Conservation (phyloP, 2,113 vertebrate genomes). For the Trichomycterus rosablanca region DNA sequence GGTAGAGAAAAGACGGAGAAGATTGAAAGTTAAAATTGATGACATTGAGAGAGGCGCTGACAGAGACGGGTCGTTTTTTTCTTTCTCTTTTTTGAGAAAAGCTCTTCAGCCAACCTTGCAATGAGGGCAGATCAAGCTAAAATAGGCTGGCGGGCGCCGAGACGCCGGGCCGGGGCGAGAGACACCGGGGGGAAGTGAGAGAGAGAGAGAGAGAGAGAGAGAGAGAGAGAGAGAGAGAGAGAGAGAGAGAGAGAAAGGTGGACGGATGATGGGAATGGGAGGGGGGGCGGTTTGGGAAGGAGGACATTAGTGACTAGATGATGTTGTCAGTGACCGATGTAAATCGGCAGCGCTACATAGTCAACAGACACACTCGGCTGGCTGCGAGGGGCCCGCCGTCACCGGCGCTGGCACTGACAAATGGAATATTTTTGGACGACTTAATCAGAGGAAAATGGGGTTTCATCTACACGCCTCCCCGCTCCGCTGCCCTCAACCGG, state of each 20-base stretch:
- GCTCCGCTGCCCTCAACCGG: constrained; percentile 80
- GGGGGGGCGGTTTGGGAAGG: constrained; percentile 35
- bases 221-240: constrained; percentile 37
- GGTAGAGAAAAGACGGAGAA: constrained; percentile 46
- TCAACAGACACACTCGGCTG: constrained; percentile 86
- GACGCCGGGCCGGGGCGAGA: constrained; percentile 47
- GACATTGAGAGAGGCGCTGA: constrained; percentile 90
- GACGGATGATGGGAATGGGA: constrained; percentile 32
- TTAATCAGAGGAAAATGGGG: constrained; percentile 94
- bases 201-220: constrained; percentile 22
- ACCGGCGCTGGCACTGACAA: constrained; percentile 85
- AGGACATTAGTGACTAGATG: constrained; percentile 78
- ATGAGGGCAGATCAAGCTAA: constrained; percentile 65
- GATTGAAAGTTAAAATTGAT: constrained; percentile 90
- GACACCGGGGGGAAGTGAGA: constrained; percentile 50
- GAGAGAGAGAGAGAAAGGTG: constrained; percentile 49
- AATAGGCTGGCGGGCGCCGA: constrained; percentile 53
- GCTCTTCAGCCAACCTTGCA: constrained; percentile 56
- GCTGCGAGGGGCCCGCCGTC: constrained; percentile 70
- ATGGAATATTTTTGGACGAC: constrained; percentile 92
- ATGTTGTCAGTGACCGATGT: constrained; percentile 79
- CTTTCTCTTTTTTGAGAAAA: constrained; percentile 40
- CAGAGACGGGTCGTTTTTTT: constrained; percentile 51
- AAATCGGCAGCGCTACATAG: constrained; percentile 86
- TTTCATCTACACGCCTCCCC: constrained; percentile 83